A percentile compares a stretch with the other conserved stretches of the same genome.
Evolutionary conservation across 1,140 invertebrate genomes (phyloP).

Genomic region (Wasmannia auropunctata): DNA sequence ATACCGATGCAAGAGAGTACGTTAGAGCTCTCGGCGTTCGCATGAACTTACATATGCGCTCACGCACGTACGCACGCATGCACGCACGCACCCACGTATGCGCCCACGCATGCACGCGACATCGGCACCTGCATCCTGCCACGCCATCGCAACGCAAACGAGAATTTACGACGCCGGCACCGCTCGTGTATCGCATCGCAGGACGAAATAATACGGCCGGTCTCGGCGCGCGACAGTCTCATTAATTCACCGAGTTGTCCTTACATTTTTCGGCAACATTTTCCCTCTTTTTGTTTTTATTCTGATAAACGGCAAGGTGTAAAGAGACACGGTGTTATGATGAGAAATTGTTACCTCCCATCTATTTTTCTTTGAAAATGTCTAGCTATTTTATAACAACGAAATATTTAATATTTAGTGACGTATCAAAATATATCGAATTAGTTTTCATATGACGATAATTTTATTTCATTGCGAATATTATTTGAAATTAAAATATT

Average conservation of each 20-base stretch:
- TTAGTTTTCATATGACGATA: background rate
- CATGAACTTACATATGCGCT: conserved; percentile 2
- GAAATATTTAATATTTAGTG: background rate
- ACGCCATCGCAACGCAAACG: conserved; percentile 2
- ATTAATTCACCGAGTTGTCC: conserved; percentile 1
- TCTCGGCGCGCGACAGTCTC: background rate
- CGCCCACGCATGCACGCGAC: background rate
- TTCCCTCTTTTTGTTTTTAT: background rate
- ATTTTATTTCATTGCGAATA: background rate
- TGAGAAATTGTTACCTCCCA: background rate
- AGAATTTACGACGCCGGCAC: conserved; percentile 12
- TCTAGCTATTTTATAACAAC: background rate
- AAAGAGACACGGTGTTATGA: too few species aligned
- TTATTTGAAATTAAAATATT: background rate
- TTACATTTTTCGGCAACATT: background rate
- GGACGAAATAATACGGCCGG: conserved; percentile 10
- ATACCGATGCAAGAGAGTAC: conserved; percentile 11
- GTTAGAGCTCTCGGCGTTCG: conserved; percentile 5
- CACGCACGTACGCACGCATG: background rate
- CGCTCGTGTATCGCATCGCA: conserved; percentile 7
- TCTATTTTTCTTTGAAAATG: background rate
- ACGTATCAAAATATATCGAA: background rate
- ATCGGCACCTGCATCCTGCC: conserved; percentile 25
- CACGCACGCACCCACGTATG: background rate
- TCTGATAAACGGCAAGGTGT: background rate